Evolutionary conservation across 2,888 invertebrate species (phyloP).

Genomic region (Athalia cordata): DNA sequence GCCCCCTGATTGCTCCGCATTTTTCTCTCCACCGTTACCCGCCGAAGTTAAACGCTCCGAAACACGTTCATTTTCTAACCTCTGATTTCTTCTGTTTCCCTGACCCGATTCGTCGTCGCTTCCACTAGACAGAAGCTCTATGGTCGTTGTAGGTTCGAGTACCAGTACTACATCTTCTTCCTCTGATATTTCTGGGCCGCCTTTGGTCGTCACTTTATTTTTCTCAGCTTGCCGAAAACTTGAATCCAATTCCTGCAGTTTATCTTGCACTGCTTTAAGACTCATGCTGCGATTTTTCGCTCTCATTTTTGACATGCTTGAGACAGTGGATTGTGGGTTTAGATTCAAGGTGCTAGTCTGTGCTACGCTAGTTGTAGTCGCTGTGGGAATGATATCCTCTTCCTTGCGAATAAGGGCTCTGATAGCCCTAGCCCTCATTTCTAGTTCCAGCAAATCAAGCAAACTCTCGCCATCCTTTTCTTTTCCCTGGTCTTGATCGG

Average conservation of each 20-base stretch:
- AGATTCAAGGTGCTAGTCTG: neutral
- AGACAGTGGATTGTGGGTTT: neutral
- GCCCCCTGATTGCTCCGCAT: neutral
- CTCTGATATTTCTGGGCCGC: conserved; percentile 52
- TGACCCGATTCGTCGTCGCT: conserved; percentile 60
- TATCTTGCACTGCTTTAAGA: conserved; percentile 49
- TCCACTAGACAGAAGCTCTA: conserved; percentile 69
- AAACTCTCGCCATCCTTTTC: conserved; percentile 72
- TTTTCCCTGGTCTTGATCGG: conserved; percentile 48
- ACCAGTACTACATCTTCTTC: conserved; percentile 72
- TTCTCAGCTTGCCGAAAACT: conserved; percentile 40
- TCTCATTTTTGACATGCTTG: conserved; percentile 20
- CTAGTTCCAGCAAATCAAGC: conserved; percentile 76
- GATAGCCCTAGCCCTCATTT: conserved; percentile 78
- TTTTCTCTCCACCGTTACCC: conserved; percentile 11
- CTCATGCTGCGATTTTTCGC: conserved; percentile 37
- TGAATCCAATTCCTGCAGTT: conserved; percentile 56
- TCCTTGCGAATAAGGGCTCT: conserved; percentile 74
- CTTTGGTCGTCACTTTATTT: conserved; percentile 51
- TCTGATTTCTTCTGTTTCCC: conserved; percentile 53
- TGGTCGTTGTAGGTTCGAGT: conserved; percentile 68
- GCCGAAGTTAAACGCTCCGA: neutral
- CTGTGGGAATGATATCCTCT: conserved; percentile 64
- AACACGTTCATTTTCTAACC: conserved; percentile 53
- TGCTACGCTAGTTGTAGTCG: neutral